phyloP scores from a whole-genome alignment of 2,888 invertebrate species.

The Theretra japonica region DNA sequence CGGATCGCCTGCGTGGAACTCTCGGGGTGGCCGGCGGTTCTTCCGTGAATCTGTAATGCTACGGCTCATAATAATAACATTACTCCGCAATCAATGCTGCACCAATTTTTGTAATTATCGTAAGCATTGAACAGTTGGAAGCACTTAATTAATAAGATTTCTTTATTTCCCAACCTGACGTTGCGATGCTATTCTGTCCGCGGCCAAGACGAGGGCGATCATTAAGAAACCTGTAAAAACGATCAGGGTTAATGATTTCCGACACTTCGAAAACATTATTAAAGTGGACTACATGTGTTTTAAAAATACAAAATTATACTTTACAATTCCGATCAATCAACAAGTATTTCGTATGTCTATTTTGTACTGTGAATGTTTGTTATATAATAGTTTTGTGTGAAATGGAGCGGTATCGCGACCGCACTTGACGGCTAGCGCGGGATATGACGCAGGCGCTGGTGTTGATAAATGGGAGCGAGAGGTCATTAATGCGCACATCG shows the following conservation, averaged over 20 bases:
- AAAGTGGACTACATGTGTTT: slow-evolving; percentile 16
- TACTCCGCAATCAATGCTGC: slow-evolving; percentile 67
- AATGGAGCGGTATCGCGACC: too few species aligned
- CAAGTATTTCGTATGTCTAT: not conserved
- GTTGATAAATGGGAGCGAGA: not conserved
- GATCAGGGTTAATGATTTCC: slow-evolving; percentile 67
- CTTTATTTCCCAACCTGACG: slow-evolving; percentile 42
- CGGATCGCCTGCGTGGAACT: slow-evolving; percentile 69
- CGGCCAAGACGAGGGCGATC: slow-evolving; percentile 49
- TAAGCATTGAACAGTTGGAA: slow-evolving; percentile 66
- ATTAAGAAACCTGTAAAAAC: slow-evolving; percentile 56
- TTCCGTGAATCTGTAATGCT: slow-evolving; percentile 80
- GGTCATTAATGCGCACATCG: slow-evolving; percentile 17
- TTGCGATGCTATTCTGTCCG: slow-evolving; percentile 60
- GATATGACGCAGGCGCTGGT: not conserved
- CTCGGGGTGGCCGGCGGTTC: slow-evolving; percentile 75
- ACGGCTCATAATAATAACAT: slow-evolving; percentile 76
- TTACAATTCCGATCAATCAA: not conserved
- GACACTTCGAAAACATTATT: slow-evolving; percentile 51
- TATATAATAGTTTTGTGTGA: not conserved
- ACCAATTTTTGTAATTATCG: slow-evolving; percentile 77
- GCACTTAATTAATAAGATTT: slow-evolving; percentile 73
- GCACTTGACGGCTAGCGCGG: not conserved
- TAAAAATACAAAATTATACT: slow-evolving; percentile 8
- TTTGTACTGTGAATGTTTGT: not conserved